Evolutionary conservation across 2,113 vertebrate genomes (phyloP).

Genomic region (Phodopus roborovskii): DNA sequence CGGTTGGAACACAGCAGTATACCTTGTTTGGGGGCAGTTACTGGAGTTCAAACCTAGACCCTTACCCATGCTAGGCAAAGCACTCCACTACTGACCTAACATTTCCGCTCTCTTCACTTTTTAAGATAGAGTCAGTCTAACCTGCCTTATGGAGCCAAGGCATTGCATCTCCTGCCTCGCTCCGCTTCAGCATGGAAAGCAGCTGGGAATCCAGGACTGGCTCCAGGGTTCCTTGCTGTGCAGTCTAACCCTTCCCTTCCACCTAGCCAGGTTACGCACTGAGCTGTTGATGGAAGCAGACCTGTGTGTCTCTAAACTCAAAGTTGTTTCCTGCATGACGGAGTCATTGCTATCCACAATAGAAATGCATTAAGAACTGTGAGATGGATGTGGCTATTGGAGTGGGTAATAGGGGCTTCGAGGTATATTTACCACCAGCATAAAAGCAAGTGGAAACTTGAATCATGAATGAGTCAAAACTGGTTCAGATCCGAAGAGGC

Average conservation of each 20-base stretch:
- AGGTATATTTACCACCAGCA: neutral
- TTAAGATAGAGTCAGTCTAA: neutral
- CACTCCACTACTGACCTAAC: neutral
- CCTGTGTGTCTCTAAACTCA: rapidly evolving
- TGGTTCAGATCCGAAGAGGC: neutral
- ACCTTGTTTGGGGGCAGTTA: neutral
- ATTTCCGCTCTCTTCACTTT: neutral
- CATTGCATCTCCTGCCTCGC: neutral
- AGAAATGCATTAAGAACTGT: neutral
- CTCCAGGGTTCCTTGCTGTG: neutral
- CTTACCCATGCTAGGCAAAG: neutral
- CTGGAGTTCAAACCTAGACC: neutral
- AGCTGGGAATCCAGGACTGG: neutral
- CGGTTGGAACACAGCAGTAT: rapidly evolving
- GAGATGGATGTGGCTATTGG: neutral
- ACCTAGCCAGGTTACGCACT: neutral
- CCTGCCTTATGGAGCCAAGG: neutral
- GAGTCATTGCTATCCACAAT: rapidly evolving
- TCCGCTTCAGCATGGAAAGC: neutral
- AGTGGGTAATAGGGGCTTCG: rapidly evolving
- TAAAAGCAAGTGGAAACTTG: neutral
- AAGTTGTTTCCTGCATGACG: neutral
- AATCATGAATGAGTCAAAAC: neutral
- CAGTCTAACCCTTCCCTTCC: no score
- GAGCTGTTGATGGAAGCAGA: neutral